These are phyloP conservation scores for Eleginops maclovinus DNA, from an alignment of 2,113 vertebrate genomes.

Conservation along the genomic window DNA sequence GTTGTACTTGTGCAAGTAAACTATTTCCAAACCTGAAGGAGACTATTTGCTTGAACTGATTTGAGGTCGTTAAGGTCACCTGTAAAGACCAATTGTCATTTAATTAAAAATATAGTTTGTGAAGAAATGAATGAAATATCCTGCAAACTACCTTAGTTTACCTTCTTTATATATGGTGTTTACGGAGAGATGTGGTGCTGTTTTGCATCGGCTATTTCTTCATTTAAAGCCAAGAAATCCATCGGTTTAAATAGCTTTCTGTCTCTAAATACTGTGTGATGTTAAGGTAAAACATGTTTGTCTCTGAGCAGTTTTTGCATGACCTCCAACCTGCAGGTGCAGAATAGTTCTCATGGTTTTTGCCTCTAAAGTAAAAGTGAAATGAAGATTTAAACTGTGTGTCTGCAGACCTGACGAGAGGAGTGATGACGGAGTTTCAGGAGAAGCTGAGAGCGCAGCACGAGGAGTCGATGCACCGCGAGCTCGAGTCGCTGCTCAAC, in stretches of 20 bases:
- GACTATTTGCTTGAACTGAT: background rate
- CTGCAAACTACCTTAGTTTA: no score
- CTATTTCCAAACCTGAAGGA: background rate
- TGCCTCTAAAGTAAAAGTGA: background rate
- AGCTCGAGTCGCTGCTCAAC: constrained; percentile 71
- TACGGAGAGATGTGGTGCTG: no score
- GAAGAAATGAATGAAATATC: no score
- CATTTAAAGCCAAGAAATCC: background rate
- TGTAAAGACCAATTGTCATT: background rate
- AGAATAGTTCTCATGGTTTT: background rate
- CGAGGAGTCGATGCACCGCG: constrained; percentile 73
- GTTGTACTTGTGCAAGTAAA: no score
- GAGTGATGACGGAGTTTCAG: constrained; percentile 77
- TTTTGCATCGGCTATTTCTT: no score
- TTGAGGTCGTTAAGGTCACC: background rate
- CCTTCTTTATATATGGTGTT: no score
- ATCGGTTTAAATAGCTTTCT: background rate
- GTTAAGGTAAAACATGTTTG: background rate
- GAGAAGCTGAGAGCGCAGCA: constrained; percentile 79
- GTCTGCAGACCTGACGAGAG: constrained; percentile 59
- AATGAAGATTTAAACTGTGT: background rate
- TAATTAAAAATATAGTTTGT: no score
- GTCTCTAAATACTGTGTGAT: background rate
- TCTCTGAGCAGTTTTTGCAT: background rate
- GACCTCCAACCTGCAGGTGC: background rate